Evolutionary conservation across 2,888 invertebrate species (phyloP).

Genomic region (Bugulina stolonifera): DNA sequence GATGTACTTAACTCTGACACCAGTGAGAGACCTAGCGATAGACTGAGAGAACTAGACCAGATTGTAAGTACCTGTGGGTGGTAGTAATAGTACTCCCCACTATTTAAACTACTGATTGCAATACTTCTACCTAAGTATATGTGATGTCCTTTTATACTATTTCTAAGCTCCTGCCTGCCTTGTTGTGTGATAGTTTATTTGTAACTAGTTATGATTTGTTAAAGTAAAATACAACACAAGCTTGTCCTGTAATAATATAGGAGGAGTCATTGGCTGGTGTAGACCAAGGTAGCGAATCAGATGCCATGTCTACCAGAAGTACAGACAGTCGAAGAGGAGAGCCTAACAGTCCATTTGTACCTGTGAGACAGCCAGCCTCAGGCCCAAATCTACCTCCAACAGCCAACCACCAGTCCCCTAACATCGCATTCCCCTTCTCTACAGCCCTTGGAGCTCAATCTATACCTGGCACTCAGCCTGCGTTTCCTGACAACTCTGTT

Average conservation of each 20-base stretch:
- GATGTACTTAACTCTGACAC: constrained; percentile 75
- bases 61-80: constrained; percentile 22
- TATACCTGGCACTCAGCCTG: not conserved
- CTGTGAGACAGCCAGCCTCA: not conserved
- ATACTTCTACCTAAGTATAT: too few species aligned
- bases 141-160: too few species aligned
- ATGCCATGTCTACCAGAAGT: constrained; percentile 22
- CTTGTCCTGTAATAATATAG: too few species aligned
- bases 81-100: too few species aligned
- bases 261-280: not conserved
- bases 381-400: not conserved
- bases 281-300: constrained; percentile 16
- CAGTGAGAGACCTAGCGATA: constrained; percentile 60
- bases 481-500: not conserved
- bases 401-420: not conserved
- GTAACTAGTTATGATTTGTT: too few species aligned
- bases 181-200: too few species aligned
- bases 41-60: constrained; percentile 73
- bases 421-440: constrained; percentile 16
- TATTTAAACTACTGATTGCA: too few species aligned
- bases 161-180: too few species aligned
- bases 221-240: too few species aligned
- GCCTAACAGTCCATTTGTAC: constrained; percentile 12
- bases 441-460: not conserved
- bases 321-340: constrained; percentile 18